Percentiles rank a stretch among this genome's conserved stretches.
These are phyloP conservation scores for Trichechus manatus DNA, from an alignment of 2,113 vertebrate species.

Conservation along the genomic window DNA sequence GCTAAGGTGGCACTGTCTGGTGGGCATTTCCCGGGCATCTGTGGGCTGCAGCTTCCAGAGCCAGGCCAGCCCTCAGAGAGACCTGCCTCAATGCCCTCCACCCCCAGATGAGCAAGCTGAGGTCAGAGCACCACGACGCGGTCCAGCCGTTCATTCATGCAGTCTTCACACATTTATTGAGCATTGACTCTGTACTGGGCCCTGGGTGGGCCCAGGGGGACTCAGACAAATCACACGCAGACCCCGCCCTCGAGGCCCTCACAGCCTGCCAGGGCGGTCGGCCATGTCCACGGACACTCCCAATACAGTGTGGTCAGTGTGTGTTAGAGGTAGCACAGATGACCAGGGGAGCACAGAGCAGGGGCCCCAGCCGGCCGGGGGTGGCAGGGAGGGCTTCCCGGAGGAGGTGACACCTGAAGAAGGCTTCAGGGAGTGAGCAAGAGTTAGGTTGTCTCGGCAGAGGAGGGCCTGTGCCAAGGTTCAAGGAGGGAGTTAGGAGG, in stretches of 20 bases:
- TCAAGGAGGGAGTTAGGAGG: neutral
- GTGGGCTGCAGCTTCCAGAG: neutral
- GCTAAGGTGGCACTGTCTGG: no score
- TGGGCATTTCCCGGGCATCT: neutral
- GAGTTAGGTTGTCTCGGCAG: constrained; percentile 42
- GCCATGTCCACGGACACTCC: constrained; percentile 61
- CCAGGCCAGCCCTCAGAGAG: neutral
- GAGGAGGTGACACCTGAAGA: constrained; percentile 33
- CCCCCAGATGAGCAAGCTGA: neutral
- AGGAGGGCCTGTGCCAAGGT: neutral
- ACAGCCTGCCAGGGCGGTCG: neutral
- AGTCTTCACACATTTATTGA: constrained; percentile 80
- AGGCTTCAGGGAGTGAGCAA: constrained; percentile 1
- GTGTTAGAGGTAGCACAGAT: constrained; percentile 81
- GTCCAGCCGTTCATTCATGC: constrained; percentile 24
- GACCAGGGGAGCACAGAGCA: constrained; percentile 60
- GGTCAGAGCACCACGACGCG: neutral
- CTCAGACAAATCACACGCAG: neutral
- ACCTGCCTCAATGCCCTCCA: rapidly evolving
- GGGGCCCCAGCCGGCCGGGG: constrained; percentile 62
- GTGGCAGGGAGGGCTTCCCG: constrained; percentile 51
- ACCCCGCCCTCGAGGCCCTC: neutral
- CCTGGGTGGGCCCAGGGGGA: neutral
- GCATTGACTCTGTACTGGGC: constrained; percentile 34
- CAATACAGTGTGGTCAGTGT: constrained; percentile 80